Conservation (phyloP, 2,113 vertebrate genomes). For the Alces alces region DNA sequence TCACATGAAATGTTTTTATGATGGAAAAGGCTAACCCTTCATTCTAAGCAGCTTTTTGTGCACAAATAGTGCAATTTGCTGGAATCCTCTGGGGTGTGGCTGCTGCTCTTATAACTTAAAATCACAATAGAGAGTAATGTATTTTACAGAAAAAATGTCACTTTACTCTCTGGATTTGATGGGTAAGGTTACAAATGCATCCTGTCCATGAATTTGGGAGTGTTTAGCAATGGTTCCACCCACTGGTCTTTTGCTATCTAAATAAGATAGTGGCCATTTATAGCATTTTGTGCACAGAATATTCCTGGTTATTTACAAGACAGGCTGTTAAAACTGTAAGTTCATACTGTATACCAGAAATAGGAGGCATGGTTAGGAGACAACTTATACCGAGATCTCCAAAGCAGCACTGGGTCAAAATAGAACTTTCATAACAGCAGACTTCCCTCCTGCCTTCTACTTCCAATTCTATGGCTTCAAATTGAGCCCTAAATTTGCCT, state of each 20-base stretch:
- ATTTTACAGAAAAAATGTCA: slow-evolving; percentile 26
- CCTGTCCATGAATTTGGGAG: background rate
- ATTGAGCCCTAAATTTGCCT: background rate
- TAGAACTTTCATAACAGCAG: background rate
- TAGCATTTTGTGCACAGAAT: background rate
- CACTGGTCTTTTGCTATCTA: background rate
- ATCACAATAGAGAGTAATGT: background rate
- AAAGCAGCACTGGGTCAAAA: background rate
- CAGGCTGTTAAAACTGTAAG: background rate
- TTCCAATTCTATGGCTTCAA: background rate
- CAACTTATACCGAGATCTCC: background rate
- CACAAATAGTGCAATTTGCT: slow-evolving; percentile 47
- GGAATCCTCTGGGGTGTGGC: background rate
- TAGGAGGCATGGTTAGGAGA: background rate
- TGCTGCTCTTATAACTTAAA: slow-evolving; percentile 45
- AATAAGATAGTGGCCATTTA: background rate
- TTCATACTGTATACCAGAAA: background rate
- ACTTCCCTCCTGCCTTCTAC: background rate
- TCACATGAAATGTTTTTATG: slow-evolving; percentile 67
- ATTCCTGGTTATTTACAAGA: background rate
- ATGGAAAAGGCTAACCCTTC: slow-evolving; percentile 42
- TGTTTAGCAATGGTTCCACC: background rate
- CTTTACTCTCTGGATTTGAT: background rate
- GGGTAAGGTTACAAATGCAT: background rate
- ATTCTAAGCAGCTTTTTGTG: slow-evolving; percentile 38